phyloP scores from a whole-genome alignment of 92 coral and sea anemone genomes.

The Pocillopora grandis region DNA sequence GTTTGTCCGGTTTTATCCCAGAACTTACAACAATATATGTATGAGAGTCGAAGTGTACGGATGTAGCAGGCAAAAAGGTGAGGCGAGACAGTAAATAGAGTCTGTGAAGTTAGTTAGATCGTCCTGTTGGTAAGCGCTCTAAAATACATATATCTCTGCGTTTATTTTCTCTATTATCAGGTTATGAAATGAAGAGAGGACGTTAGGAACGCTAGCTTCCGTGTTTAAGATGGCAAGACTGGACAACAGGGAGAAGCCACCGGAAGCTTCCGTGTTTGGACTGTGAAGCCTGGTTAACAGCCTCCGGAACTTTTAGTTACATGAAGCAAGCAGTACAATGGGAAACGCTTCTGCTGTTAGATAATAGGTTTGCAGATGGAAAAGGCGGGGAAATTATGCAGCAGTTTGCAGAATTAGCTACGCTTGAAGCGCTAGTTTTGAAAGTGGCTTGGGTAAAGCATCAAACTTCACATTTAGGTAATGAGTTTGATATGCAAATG shows the following conservation, averaged over 20 bases:
- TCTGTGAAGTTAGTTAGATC: too few species aligned
- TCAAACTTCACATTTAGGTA: too few species aligned
- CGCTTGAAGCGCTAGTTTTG: background rate
- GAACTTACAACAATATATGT: conserved; percentile 67
- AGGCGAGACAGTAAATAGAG: background rate
- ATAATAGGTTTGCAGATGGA: background rate
- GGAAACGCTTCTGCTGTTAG: conserved; percentile 1
- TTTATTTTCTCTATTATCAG: background rate
- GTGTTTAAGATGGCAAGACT: background rate
- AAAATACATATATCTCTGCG: too few species aligned
- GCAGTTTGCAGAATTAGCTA: background rate
- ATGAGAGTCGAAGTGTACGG: conserved; percentile 94
- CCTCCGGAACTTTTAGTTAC: background rate
- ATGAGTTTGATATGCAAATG: too few species aligned
- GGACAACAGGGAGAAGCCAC: background rate
- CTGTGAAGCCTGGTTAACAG: too few species aligned
- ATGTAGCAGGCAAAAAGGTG: conserved; percentile 61
- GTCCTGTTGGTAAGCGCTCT: too few species aligned
- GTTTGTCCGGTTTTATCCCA: conserved; percentile 82
- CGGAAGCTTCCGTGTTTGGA: background rate
- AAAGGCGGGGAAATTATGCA: background rate
- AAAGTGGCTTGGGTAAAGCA: too few species aligned
- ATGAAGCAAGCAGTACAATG: background rate
- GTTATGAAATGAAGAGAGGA: conserved; percentile 28
- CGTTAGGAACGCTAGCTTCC: background rate